Evolutionary conservation across 2,888 invertebrate species (phyloP).

Genomic region (Geophilus truncorum): DNA sequence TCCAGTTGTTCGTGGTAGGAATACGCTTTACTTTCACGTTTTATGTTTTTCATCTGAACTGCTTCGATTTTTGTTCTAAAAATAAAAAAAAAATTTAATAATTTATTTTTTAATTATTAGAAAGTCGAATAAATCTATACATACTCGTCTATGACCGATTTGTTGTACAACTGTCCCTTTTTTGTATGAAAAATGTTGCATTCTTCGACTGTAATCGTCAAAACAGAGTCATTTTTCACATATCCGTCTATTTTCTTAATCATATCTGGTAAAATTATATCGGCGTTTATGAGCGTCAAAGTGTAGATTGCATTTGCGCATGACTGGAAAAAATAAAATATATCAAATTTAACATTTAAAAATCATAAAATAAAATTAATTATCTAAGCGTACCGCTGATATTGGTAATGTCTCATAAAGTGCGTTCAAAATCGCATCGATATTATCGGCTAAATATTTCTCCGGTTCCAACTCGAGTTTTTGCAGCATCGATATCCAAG

Average conservation of each 20-base stretch:
- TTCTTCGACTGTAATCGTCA: slow-evolving; percentile 69
- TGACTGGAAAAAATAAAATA: slow-evolving; percentile 55
- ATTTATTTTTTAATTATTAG: no score
- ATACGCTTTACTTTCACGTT: slow-evolving; percentile 92
- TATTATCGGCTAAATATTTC: not conserved
- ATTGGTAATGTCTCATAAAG: not conserved
- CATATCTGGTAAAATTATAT: slow-evolving; percentile 58
- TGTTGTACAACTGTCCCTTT: slow-evolving; percentile 86
- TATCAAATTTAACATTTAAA: slow-evolving; percentile 26
- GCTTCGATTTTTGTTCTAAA: slow-evolving; percentile 31
- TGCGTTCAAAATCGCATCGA: not conserved
- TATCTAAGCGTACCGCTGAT: slow-evolving; percentile 39
- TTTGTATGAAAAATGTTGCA: slow-evolving; percentile 77
- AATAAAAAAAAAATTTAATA: no score
- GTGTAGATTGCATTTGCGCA: slow-evolving; percentile 69
- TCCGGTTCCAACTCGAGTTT: slow-evolving; percentile 27
- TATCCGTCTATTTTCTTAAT: slow-evolving; percentile 57
- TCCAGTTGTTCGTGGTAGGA: slow-evolving; percentile 95
- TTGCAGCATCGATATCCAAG: slow-evolving; percentile 25
- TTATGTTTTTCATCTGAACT: slow-evolving; percentile 61
- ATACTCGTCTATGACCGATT: slow-evolving; percentile 64
- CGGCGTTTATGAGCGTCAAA: slow-evolving; percentile 60
- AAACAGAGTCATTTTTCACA: slow-evolving; percentile 50
- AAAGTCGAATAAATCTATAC: slow-evolving; percentile 33
- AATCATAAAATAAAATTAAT: slow-evolving; percentile 57